A percentile compares a stretch with the other conserved stretches of the same genome.
These are phyloP conservation scores for Leptoclinus maculatus DNA, from an alignment of 2,797 vertebrate species.

Conservation along the genomic window DNA sequence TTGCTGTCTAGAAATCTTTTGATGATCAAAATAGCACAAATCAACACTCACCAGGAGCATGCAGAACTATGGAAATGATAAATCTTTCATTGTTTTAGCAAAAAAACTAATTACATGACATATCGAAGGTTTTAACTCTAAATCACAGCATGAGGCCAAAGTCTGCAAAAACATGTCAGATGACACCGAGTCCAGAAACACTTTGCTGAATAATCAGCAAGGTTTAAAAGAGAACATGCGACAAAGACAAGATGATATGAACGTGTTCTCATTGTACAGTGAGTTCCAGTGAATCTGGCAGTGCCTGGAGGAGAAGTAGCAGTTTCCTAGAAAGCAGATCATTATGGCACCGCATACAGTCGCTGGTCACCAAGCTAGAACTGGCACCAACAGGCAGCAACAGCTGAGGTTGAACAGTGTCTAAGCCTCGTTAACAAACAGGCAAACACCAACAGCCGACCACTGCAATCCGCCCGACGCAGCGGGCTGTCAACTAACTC, in stretches of 20 bases:
- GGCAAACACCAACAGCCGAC: conserved; percentile 28
- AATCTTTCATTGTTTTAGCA: not conserved
- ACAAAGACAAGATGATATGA: not conserved
- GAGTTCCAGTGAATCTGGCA: not conserved
- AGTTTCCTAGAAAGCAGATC: conserved; percentile 20
- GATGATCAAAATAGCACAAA: too few relatives aligned
- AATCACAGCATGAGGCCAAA: not conserved
- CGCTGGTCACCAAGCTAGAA: conserved; percentile 24
- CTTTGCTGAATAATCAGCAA: not conserved
- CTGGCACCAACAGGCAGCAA: conserved; percentile 51
- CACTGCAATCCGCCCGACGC: not conserved
- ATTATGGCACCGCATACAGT: conserved; percentile 1
- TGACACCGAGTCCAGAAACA: not conserved
- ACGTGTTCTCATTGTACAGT: not conserved
- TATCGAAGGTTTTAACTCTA: not conserved
- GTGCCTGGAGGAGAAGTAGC: not conserved
- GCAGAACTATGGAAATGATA: not conserved
- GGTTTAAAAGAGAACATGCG: not conserved
- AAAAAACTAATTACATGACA: not conserved
- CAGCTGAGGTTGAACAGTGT: conserved; percentile 53
- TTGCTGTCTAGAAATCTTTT: too few relatives aligned
- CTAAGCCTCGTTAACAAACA: conserved; percentile 40
- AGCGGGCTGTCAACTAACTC: not conserved
- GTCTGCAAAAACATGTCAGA: not conserved
- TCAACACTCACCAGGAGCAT: not conserved